phyloP scores from a whole-genome alignment of 1,140 invertebrate genomes.

The Dendrolimus punctatus region DNA sequence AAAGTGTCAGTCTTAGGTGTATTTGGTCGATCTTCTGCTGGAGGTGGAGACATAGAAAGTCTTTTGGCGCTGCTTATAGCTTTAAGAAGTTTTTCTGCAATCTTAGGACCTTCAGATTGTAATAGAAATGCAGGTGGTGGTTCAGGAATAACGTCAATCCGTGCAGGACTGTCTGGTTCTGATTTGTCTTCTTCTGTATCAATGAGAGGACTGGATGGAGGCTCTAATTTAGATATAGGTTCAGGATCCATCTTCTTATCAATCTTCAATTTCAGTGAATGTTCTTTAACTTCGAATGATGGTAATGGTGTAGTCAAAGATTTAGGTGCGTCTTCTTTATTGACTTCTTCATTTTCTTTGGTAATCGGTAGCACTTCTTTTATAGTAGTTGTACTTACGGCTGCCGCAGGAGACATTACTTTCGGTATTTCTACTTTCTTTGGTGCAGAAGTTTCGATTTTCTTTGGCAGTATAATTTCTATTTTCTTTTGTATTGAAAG shows the following conservation, averaged over 20 bases:
- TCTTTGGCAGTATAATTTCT: no score
- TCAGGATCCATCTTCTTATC: slow-evolving; percentile 24
- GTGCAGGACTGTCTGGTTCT: slow-evolving; percentile 70
- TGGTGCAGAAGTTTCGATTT: no score
- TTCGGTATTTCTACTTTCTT: not conserved
- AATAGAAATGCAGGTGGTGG: slow-evolving; percentile 62
- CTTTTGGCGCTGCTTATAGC: slow-evolving; percentile 71
- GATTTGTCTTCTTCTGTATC: slow-evolving; percentile 72
- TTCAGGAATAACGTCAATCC: slow-evolving; percentile 63
- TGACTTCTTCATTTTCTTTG: slow-evolving; percentile 14
- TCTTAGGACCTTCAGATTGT: slow-evolving; percentile 71
- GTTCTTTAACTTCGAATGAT: slow-evolving; percentile 30
- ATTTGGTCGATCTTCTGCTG: slow-evolving; percentile 38
- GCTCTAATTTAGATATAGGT: slow-evolving; percentile 39
- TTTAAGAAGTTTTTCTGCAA: slow-evolving; percentile 75
- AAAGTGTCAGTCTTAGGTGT: slow-evolving; percentile 42
- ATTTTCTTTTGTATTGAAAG: no score
- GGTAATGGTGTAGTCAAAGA: slow-evolving; percentile 32
- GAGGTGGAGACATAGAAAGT: slow-evolving; percentile 59
- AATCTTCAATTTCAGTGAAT: slow-evolving; percentile 31
- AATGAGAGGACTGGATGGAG: slow-evolving; percentile 66
- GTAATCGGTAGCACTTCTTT: not conserved
- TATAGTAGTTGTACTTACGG: not conserved
- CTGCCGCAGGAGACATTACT: not conserved
- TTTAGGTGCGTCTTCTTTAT: slow-evolving; percentile 29